Base-by-base conservation (phyloP, 1,140 invertebrate species). In the Trichonephila clavata region DNA sequence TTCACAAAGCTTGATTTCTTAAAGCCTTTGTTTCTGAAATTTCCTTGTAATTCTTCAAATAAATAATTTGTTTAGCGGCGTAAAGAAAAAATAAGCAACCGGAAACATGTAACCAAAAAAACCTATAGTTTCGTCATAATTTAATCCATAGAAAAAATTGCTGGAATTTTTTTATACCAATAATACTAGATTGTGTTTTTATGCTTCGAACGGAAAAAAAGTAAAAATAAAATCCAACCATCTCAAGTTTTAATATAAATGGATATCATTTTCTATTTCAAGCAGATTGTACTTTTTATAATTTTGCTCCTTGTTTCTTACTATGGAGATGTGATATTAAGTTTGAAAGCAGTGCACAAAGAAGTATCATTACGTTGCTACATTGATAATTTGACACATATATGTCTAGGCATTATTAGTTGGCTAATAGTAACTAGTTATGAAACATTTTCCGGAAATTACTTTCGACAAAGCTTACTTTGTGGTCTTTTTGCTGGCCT, bases 401-500 rank as follows among this genome's bases (percentile, higher is more conserved):
- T 92, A 27, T 32, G 39, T 43, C 21, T 92, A 4, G 91, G 81
- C 2, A 68, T 86, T 18, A 32, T 92, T 60, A 92, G 91, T 77
- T 92, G 91, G 91, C 32, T 86, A 27, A 86, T 92, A 65, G 91
- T 77, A 8, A 59, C 27, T 18, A 86, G 91, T 77, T 92, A 59
- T 86, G 91, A 92, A 24, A 86, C 84, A 59, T 86, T 68, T 60
- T 39, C 61, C 16, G 8, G 10, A 16, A 6, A 13, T 13, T 32
- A 71, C 3, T 7, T 86, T 27, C 10, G 20, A 1, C 80, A 86
- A 84, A 86, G 59, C 10, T 65, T 92, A 32, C 24, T 92, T 2
- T 94, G 95, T 94, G 94, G 94, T 32, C 32, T 95, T 18, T 71
- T 95, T 24, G 95, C 95, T 2, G 94, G 94, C 60, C 14, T 94